Base-by-base conservation (phyloP, 1,140 invertebrate species). In the Vollenhovia emeryi region DNA sequence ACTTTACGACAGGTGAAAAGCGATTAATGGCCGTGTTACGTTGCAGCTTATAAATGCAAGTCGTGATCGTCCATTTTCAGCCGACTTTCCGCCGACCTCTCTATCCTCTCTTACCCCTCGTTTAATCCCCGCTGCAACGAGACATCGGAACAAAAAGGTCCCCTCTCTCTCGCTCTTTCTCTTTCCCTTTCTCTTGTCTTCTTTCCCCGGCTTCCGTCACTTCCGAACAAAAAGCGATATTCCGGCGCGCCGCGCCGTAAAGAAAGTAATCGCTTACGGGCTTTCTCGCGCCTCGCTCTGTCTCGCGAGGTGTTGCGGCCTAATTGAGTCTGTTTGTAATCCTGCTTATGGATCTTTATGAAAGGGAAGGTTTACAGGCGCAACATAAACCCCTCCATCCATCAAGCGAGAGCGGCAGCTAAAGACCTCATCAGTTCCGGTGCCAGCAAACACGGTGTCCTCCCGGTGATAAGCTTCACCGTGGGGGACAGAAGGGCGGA, bases 281-380 rank as follows among this genome's bases (percentile, higher is more conserved):
- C 50, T 85, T 85, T 87, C 88, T 85, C 75, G 78, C 82, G 87
- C 73, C 73, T 79, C 68, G 76, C 57, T 75, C 57, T 60, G 83
- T 36, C 60, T 50, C 45, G 50, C 73, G 86, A 79, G 69, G 76
- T 73, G 80, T 89, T 85, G 79, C 86, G 85, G 79, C 87, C 88
- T 92, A 92, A 92, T 92, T 92, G 91, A 91, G 88, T 87, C 87
- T 91, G 90, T 91, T 90, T 88, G 88, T 89, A 91, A 91, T 91
- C 87, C 84, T 85, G 91, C 91, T 92, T 91, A 90, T 88, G 90
- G 89, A 86, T 91, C 91, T 90, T 90, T 90, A 86, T 87, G 89
- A 91, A 90, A 91, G 89, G 86, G 89, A 89, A 87, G 88, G 87
- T 92, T 92, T 92, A 92, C 89, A 89, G 87, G 89, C 85, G 75